These are phyloP conservation scores for Chiloscyllium plagiosum DNA, from an alignment of 2,113 vertebrate species.

Conservation along the genomic window DNA sequence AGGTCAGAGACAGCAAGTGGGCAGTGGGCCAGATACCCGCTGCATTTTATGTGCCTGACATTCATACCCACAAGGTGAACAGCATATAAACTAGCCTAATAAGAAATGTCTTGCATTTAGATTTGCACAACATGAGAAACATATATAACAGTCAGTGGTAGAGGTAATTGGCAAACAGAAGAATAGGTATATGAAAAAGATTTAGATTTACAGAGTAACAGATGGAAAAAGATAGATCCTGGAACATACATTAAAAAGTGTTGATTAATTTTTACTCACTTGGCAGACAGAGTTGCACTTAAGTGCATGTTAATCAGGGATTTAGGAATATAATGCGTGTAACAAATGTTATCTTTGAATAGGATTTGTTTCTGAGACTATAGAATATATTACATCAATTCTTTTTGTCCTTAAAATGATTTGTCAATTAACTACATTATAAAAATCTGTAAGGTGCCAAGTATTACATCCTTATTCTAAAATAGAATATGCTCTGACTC, in stretches of 20 bases:
- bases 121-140: no score
- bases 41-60: no score
- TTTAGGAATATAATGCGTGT: not conserved
- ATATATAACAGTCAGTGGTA: not conserved
- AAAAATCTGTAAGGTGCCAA: not conserved
- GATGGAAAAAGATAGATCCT: not conserved
- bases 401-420: not conserved
- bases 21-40: no score
- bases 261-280: not conserved
- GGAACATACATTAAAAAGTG: not conserved
- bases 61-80: no score
- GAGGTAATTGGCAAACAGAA: not conserved
- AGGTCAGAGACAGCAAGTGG: no score
- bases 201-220: not conserved
- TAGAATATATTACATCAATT: not conserved
- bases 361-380: not conserved
- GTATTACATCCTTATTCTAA: not conserved
- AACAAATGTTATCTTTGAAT: not conserved
- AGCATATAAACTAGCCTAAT: no score
- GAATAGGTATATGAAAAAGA: not conserved
- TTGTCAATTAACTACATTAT: not conserved
- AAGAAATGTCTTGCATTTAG: no score
- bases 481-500: not conserved
- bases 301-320: not conserved
- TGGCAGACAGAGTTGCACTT: not conserved